Base-by-base conservation (phyloP, 2,797 vertebrate species). In the Gadopsis marmoratus region DNA sequence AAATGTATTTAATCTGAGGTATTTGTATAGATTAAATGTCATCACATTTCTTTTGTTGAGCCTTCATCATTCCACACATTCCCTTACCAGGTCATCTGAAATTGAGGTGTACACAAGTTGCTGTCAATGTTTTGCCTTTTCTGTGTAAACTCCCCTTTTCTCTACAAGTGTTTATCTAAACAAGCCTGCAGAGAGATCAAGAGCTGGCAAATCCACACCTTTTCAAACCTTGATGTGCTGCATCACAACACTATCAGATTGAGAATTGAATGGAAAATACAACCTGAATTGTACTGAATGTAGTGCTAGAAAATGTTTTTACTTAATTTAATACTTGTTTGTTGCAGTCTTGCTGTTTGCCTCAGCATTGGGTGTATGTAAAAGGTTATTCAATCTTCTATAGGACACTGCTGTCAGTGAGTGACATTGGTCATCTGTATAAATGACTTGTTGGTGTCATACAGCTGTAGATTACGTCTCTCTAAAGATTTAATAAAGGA, bases 401-500 rank as follows among this genome's bases (percentile, higher is more conserved):
- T 78, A 80, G 33, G 77, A 82, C 78, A 5, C 75, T 81, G 83
- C 80, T 87, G 68, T 78, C 81, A 45, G 72, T 76, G 71, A 73
- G 69, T 63, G 29, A 75, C 72, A 56, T 59, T 39, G 62, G 74
- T 90, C 78, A 71, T 86, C 79, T 88, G 79, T 93, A 85, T 77
- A 90, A 90, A 91, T 66, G 62, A 78, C 72, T 80, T 75, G 87
- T 86, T 88, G 75, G 64, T 80, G 78, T 91, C 74, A 62, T 79
- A 83, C 79, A 81, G 74, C 87, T 93, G 88, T 88, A 87, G 76
- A 79, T 63, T 51, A 77, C 74, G 80, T 84, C 14, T 86, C 55
- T 62, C 37, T 64, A 21, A 35, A 82, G 55, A 87, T 84, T 76
- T 79, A 95, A 93, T 95, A 95, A 95, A 91, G 47, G 60, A 81